Conservation (phyloP, 2,888 invertebrate genomes). For the Acleris cristana region DNA sequence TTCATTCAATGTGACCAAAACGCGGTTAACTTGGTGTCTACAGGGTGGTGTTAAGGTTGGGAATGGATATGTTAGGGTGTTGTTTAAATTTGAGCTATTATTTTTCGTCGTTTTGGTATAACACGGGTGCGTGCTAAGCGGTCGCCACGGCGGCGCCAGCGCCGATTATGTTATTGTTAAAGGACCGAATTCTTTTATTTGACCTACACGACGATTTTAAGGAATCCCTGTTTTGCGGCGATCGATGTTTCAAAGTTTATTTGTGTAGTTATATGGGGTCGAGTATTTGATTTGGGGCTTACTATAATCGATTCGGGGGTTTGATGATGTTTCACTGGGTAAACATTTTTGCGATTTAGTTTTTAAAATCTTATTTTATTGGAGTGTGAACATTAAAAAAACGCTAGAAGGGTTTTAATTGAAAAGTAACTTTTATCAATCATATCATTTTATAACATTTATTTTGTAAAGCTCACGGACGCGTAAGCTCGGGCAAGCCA, state of each 20-base stretch:
- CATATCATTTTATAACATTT: too few species aligned
- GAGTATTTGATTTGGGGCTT: conserved; percentile 33
- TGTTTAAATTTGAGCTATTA: conserved; percentile 9
- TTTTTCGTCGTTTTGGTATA: conserved; percentile 43
- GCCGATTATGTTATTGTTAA: conserved; percentile 79
- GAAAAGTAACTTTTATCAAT: too few species aligned
- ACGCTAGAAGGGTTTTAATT: too few species aligned
- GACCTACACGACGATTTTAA: conserved; percentile 70
- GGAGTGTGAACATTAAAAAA: not conserved
- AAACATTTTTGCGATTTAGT: conserved; percentile 9
- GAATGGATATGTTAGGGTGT: not conserved
- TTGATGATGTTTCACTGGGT: conserved; percentile 20
- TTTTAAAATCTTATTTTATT: not conserved
- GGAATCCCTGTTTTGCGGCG: conserved; percentile 68
- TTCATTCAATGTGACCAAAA: not conserved
- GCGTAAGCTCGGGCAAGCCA: too few species aligned
- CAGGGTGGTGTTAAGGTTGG: not conserved
- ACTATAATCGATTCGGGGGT: conserved; percentile 16
- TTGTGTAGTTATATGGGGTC: conserved; percentile 43
- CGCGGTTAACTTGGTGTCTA: not conserved
- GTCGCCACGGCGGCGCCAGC: conserved; percentile 75
- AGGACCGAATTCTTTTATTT: conserved; percentile 77
- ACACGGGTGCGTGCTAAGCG: conserved; percentile 45
- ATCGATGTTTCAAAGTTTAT: conserved; percentile 56
- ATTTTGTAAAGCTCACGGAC: too few species aligned